Evolutionary conservation across 2,797 vertebrate genomes (phyloP), one percentile per base, ranked within the genome.

Genomic region (Tapera naevia): DNA sequence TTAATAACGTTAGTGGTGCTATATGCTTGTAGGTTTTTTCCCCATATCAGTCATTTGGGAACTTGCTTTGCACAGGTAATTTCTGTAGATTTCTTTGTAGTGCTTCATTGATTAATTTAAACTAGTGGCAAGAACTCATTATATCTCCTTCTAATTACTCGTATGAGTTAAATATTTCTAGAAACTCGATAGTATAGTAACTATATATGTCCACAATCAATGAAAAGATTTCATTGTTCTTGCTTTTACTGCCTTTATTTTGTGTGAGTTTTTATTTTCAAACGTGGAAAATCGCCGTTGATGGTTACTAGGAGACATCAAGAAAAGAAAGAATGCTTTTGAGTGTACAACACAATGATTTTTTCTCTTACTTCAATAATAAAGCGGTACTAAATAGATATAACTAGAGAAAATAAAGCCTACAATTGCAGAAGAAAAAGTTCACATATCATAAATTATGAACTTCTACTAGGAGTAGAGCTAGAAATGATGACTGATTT

Each of bases 1-100:
- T 97, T 96, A 97, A 97, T 97, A 97, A 94, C 14, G 4, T 97
- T 95, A 97, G 57, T 94, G 69, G 56, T 91, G 61, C 56, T 92
- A 32, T 81, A 66, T 41, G 51, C 74, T 92, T 69, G 54, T 23
- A 91, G 80, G 64, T 94, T 94, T 96, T 46, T 93, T 93, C 73
- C 33, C 60, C 56, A 62, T 22, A 89, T 96, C 92, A 90, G 33
- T 93, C 86, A 86, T 46, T 83, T 92, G 70, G 80, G 79, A 96
- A 83, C 75, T 69, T 97, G 22, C 73, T 95, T 73, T 89, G 66
- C 48, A 78, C 61, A 93, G 91, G 67, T 89, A 69, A 97, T 97
- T 97, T 94, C 71, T 57, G 22, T 50, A 58, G 66, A 92, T 96
- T 90, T 94, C 92, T 95, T 88, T 82, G 74, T 75, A 91, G 85